Evolutionary conservation across 2,888 invertebrate genomes (phyloP), one percentile per base, ranked within the genome.

Genomic region (Brachyptera putata): DNA sequence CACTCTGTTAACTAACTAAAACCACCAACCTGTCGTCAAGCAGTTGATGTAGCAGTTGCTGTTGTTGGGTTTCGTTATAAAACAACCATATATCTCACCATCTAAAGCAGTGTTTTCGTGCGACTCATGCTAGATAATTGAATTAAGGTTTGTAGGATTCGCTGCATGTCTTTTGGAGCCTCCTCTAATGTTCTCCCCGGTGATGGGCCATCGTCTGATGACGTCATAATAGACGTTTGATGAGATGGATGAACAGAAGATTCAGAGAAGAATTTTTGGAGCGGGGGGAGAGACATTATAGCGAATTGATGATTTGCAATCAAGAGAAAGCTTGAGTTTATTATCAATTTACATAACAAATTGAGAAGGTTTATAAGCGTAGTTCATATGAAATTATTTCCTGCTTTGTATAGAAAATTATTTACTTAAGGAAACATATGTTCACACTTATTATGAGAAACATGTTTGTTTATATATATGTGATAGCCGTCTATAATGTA

Each of bases 51-150:
- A n/a, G 22, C 24, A n/a, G 53, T 53, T 14, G 36, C 34, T 53
- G 53, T 53, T 53, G 53, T n/a, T n/a, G n/a, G n/a, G n/a, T n/a
- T n/a, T n/a, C n/a, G n/a, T 13, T 2, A 53, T 36, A 53, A 53
- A 53, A 53, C 53, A 53, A 46, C 34, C 34, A 16, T 13, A 25
- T 50, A 50, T 18, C 53, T 36, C 36, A 5, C 16, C 34, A 36
- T 16, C 50, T 30, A 30, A 30, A 43, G 4, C 21, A 11, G 11
- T 43, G 43, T 18, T 13, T 50, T 50, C 50, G 16, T 2, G 43
- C 50, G 53, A 53, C 53, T 53, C 53, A 53, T 36, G 36, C 16
- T 53, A 53, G 21, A 53, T 53, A 53, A 53, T 53, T 53, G 53
- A 53, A 53, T 53, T 36, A 53, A 24, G 16, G 53, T 24, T 53